Evolutionary conservation across 2,888 invertebrate genomes (phyloP), one percentile per base, ranked within the genome.

Genomic region (Dione juno): DNA sequence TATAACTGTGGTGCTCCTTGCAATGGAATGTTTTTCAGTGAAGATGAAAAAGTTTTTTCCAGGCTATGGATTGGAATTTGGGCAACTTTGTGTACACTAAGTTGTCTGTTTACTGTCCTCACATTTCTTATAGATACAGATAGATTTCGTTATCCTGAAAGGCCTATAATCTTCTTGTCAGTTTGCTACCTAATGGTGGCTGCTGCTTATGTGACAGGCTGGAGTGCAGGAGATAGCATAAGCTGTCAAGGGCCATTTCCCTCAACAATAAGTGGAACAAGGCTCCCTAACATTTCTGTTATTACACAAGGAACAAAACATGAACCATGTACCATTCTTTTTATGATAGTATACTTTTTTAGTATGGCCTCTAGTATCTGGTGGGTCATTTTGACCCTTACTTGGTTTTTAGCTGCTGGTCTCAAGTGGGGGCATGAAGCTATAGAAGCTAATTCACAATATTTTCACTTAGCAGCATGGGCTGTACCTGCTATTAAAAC

Each of bases 381-480:
- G 99, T 99, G 99, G 99, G 98, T 99, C 66, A 96, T 99, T 79
- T 93, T 99, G 81, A 98, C 99, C 19, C 94, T 99, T 75, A 98
- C 99, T 68, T 99, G 99, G 99, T 99, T 98, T 90, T 93, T 99
- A 82, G 98, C 98, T 53, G 98, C 99, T 73, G 98, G 98, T 43
- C 94, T 99, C 71, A 99, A 99, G 92, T 99, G 99, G 99, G 98
- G 98, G 57, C 98, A 98, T 88, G 99, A 99, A 94, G 99, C 99
- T 48, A 99, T 99, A 83, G 98, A 98, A 93, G 97, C 98, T 67
- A 98, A 99, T 90, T 98, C 98, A 13, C 98, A 98, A 89, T 98
- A 98, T 88, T 99, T 99, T 88, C 99, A 99, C 94, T 94, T 99
- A 80, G 97, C 97, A 69, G 99, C 99, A n/a, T 99, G 99, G 99